A percentile compares a stretch with the other conserved stretches of the same genome.
Evolutionary conservation across 2,888 invertebrate species (phyloP).

Genomic region (Neoascia interrupta): DNA sequence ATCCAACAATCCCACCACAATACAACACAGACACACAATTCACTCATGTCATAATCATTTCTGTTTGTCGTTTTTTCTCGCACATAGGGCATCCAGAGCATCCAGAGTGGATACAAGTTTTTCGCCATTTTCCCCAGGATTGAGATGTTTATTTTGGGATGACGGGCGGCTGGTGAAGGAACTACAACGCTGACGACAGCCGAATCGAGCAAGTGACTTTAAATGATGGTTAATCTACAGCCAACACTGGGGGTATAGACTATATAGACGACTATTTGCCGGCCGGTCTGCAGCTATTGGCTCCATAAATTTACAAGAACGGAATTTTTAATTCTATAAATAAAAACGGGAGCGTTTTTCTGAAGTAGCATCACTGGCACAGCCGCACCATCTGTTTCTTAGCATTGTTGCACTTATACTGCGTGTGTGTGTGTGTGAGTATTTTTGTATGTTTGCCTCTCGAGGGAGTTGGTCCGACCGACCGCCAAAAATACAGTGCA

Average conservation of each 20-base stretch:
- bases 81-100: not conserved
- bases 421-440: not conserved
- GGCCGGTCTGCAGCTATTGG: constrained; percentile 22
- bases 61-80: constrained; percentile 18
- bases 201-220: constrained; percentile 53
- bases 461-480: constrained; percentile 5
- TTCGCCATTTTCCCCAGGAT: not conserved
- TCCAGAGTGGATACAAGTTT: not conserved
- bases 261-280: not conserved
- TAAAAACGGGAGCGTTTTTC: constrained; percentile 30
- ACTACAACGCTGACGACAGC: constrained; percentile 37
- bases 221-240: constrained; percentile 25
- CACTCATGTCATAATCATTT: constrained; percentile 60
- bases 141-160: constrained; percentile 37
- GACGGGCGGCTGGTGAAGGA: constrained; percentile 9
- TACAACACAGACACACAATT: not conserved
- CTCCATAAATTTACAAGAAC: constrained; percentile 45
- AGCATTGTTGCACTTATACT: not conserved
- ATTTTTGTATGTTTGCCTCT: not conserved
- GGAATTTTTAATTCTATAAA: constrained; percentile 61
- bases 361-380: not conserved
- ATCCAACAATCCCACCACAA: constrained; percentile 28
- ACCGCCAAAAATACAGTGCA: constrained; percentile 42
- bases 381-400: constrained; percentile 27
- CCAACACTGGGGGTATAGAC: not conserved